Percentiles rank a stretch among this genome's conserved stretches.
Evolutionary conservation across 2,113 vertebrate species (phyloP).

Genomic region (Cricetomys ansorgei): DNA sequence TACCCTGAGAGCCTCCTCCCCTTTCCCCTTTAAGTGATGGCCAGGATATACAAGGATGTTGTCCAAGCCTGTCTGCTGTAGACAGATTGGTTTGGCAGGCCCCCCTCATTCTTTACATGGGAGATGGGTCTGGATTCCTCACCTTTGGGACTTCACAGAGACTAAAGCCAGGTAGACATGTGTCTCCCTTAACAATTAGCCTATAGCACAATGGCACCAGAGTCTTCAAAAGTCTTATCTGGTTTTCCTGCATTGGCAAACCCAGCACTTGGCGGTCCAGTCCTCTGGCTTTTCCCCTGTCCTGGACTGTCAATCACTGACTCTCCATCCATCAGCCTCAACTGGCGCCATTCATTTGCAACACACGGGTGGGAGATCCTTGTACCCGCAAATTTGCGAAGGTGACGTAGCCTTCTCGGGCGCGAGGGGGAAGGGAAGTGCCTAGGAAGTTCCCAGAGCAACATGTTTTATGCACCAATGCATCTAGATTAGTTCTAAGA

Average conservation of each 20-base stretch:
- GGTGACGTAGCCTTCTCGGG: neutral
- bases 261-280: neutral
- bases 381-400: neutral
- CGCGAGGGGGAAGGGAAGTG: neutral
- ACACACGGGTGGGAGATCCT: neutral
- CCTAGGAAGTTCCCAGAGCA: neutral
- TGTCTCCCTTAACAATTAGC: neutral
- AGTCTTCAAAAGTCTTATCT: neutral
- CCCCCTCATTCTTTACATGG: neutral
- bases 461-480: neutral
- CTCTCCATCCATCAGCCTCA: neutral
- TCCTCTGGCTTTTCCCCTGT: neutral
- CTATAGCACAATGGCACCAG: neutral
- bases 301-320: neutral
- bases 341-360: neutral
- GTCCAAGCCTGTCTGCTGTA: neutral
- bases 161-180: neutral
- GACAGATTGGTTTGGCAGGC: neutral
- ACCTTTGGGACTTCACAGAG: neutral
- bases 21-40: neutral
- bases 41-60: neutral
- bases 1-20: no score
- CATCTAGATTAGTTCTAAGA: neutral
- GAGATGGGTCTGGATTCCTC: neutral
- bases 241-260: neutral